A percentile compares a stretch with the other conserved stretches of the same genome.
Evolutionary conservation across 2,797 vertebrate genomes (phyloP).

Genomic region (Bovichtus diacanthus): DNA sequence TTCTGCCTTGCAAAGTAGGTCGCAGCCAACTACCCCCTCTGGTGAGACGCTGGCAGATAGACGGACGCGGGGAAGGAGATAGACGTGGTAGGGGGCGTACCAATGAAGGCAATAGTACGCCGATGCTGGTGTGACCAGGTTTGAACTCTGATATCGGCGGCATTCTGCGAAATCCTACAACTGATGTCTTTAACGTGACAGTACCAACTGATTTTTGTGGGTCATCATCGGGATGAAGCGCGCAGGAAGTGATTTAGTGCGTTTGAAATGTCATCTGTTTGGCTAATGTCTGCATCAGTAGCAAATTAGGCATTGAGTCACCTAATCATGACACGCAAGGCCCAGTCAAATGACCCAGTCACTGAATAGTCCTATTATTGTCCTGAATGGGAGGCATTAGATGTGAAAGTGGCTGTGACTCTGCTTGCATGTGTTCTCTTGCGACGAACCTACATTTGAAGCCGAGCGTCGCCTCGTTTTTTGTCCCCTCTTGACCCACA

Average conservation of each 20-base stretch:
- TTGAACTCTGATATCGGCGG: neutral
- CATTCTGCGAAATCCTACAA: neutral
- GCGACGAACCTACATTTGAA: conserved; percentile 4
- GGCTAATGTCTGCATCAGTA: neutral
- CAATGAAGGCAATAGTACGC: neutral
- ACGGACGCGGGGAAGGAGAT: conserved; percentile 29
- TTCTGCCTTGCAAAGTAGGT: conserved; percentile 75
- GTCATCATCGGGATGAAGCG: neutral
- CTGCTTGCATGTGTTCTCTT: neutral
- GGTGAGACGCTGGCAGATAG: conserved; percentile 53
- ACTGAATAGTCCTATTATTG: conserved; percentile 3
- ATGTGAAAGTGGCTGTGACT: neutral
- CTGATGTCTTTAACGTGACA: neutral
- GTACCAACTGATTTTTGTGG: neutral
- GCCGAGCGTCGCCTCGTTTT: neutral
- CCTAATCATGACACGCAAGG: neutral
- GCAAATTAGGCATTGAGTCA: conserved; percentile 7
- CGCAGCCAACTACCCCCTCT: conserved; percentile 54
- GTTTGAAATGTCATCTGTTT: conserved; percentile 5
- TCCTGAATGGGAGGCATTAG: conserved; percentile 3
- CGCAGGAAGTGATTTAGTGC: neutral
- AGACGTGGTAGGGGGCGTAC: neutral
- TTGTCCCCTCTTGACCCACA: neutral
- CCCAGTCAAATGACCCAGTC: conserved; percentile 4
- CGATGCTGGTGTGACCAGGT: too few species aligned